Base-by-base conservation (phyloP, 2,113 vertebrate genomes). In the Gracilinanus agilis region DNA sequence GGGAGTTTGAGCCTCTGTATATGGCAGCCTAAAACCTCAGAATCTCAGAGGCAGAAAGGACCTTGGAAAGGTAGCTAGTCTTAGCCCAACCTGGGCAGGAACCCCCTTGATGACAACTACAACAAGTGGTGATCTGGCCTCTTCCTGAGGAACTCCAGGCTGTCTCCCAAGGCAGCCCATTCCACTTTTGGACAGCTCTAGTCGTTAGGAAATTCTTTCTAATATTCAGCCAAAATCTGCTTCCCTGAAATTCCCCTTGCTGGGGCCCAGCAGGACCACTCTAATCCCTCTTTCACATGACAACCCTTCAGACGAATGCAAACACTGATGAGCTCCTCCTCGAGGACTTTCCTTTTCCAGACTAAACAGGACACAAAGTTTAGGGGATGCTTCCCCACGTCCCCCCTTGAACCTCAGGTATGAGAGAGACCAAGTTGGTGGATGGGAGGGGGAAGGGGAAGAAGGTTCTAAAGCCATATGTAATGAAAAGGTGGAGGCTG, bases 151-250 rank as follows among this genome's bases (percentile, higher is more conserved):
- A 83, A 83, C 61, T 75, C 61, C 61, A 75, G 61, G 61, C 61
- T 75, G 61, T 29, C 61, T 75, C 61, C 61, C 61, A 75, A 75
- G 61, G 34, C 61, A n/a, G 61, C 13, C 34, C 29, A 75, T 83
- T 83, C 67, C 2, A 23, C 67, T 83, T 83, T 83, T 83, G 67
- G 67, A 83, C n/a, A 83, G 67, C 67, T 83, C 67, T 83, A 2
- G 40, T 40, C 40, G 67, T 83, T 21, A 83, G 67, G 67, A 83
- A 83, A 83, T 83, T 83, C 67, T 83, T 83, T 83, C 19, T 83
- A 83, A 83, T 83, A 83, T 83, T n/a, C n/a, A 83, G 67, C 67
- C 67, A 83, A 83, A 83, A 83, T 83, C 67, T 83, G n/a, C 67
- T n/a, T 83, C 67, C 67, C 67, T 83, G 67, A 34, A 83, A 83